phyloP scores from a whole-genome alignment of 2,888 invertebrate genomes.

The Cartodere bifasciata region DNA sequence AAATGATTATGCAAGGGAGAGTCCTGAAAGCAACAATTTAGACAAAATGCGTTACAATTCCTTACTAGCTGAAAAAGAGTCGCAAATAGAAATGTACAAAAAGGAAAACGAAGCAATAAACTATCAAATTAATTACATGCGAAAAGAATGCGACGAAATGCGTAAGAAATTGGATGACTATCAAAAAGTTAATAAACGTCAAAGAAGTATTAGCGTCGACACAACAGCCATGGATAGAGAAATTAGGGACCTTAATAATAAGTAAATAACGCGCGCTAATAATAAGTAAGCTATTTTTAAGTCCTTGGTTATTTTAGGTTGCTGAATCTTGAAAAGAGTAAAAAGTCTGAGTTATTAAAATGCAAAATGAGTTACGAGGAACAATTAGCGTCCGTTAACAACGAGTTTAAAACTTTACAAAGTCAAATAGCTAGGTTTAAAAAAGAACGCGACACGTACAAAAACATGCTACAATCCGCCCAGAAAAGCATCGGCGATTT shows the following conservation, averaged over 20 bases:
- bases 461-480: conserved; percentile 79
- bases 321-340: conserved; percentile 53
- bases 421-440: conserved; percentile 69
- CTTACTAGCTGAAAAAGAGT: conserved; percentile 59
- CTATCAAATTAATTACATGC: conserved; percentile 61
- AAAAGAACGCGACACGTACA: conserved; percentile 77
- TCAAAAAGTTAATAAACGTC: conserved; percentile 71
- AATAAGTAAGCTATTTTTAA: background rate
- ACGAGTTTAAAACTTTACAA: conserved; percentile 73
- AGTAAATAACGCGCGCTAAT: conserved; percentile 5
- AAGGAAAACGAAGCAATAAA: conserved; percentile 53
- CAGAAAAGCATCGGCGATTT: conserved; percentile 72
- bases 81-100: conserved; percentile 55
- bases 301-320: conserved; percentile 21
- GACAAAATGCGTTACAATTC: conserved; percentile 58
- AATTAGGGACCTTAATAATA: conserved; percentile 32
- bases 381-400: conserved; percentile 66
- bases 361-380: conserved; percentile 76
- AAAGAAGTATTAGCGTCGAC: conserved; percentile 64
- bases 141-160: conserved; percentile 67
- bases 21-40: conserved; percentile 29
- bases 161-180: conserved; percentile 72
- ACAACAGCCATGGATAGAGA: conserved; percentile 65
- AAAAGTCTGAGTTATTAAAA: conserved; percentile 67
- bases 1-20: too few species aligned